phyloP scores from a whole-genome alignment of 2,888 invertebrate species.

The Cybosia mesomella region DNA sequence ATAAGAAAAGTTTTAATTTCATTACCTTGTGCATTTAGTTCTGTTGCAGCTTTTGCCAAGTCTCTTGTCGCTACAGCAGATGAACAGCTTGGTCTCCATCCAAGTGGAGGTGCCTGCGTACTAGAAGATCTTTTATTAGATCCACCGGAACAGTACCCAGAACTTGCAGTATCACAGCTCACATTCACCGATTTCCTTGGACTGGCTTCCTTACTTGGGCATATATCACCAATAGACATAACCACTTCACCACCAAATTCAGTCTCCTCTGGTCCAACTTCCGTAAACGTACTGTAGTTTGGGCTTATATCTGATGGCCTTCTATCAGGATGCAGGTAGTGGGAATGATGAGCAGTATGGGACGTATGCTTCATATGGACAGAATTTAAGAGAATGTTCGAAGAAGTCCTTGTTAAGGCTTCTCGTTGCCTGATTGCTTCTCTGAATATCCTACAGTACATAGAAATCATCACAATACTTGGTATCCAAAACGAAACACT shows the following conservation, averaged over 20 bases:
- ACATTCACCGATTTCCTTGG: constrained; percentile 83
- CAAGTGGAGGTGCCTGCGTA: constrained; percentile 84
- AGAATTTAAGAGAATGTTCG: constrained; percentile 94
- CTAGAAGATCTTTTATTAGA: constrained; percentile 82
- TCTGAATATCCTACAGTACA: constrained; percentile 95
- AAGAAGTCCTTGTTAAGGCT: constrained; percentile 94
- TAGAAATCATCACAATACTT: constrained; percentile 96
- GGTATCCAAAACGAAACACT: constrained; percentile 98
- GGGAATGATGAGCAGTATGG: constrained; percentile 89
- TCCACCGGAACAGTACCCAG: constrained; percentile 83
- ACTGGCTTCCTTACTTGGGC: constrained; percentile 82
- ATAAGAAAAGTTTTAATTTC: background rate
- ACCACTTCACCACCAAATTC: constrained; percentile 78
- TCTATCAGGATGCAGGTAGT: constrained; percentile 80
- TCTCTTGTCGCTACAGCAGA: constrained; percentile 87
- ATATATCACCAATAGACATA: constrained; percentile 78
- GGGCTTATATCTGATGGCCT: constrained; percentile 83
- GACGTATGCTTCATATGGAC: constrained; percentile 94
- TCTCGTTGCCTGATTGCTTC: constrained; percentile 94
- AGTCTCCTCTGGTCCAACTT: constrained; percentile 81
- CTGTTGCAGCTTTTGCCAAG: constrained; percentile 89
- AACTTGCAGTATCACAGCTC: constrained; percentile 84
- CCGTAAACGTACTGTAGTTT: constrained; percentile 84
- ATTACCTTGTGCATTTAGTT: constrained; percentile 90
- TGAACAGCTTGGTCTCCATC: constrained; percentile 88